phyloP scores from a whole-genome alignment of 2,113 vertebrate species.

The Acanthochromis polyacanthus region DNA sequence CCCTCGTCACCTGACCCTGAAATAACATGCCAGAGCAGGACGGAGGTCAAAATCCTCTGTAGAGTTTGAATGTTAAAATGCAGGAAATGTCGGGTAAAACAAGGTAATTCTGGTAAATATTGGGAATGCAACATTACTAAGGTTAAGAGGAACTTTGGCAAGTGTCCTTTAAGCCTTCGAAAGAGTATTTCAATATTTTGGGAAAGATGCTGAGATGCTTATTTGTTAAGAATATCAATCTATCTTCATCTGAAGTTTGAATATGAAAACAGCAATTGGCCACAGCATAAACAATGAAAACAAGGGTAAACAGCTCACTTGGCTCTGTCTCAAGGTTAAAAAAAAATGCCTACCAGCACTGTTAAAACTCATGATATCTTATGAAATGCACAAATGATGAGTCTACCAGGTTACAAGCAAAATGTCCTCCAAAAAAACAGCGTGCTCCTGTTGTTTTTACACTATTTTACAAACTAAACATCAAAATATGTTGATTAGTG shows the following conservation, averaged over 20 bases:
- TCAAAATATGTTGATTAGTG: no score
- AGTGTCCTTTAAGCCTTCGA: not conserved
- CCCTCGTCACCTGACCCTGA: constrained; percentile 95
- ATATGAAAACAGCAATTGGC: not conserved
- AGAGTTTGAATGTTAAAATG: not conserved
- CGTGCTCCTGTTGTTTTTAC: no score
- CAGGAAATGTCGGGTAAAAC: not conserved
- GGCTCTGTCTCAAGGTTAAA: not conserved
- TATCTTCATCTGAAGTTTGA: not conserved
- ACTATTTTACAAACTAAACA: no score
- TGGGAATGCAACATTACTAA: not conserved
- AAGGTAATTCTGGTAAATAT: not conserved
- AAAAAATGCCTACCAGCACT: not conserved
- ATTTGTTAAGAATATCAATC: not conserved
- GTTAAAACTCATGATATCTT: no score
- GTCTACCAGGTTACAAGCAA: no score
- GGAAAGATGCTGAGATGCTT: not conserved
- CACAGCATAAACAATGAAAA: not conserved
- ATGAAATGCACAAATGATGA: no score
- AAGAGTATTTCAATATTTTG: constrained; percentile 3
- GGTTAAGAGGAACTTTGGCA: not conserved
- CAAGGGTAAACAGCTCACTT: not conserved
- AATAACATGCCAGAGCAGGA: constrained; percentile 8
- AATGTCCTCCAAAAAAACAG: no score
- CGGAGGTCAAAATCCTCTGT: not conserved